Evolutionary conservation across 2,113 vertebrate species (phyloP).

Genomic region (Progne subis): DNA sequence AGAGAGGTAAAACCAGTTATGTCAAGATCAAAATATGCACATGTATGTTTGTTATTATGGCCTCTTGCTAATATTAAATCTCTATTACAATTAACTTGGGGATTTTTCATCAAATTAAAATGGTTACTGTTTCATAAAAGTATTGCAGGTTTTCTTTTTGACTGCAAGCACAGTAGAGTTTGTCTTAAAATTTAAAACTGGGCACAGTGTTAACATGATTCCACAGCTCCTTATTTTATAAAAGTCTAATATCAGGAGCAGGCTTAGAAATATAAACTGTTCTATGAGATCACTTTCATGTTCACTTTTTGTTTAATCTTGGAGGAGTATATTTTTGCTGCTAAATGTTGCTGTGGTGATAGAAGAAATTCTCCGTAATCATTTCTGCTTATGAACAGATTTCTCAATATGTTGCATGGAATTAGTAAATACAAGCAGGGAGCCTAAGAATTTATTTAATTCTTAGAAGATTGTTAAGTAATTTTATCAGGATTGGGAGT

Average conservation of each 20-base stretch:
- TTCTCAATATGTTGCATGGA: neutral
- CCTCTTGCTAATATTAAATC: neutral
- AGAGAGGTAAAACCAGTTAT: conserved; percentile 81
- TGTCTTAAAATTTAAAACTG: neutral
- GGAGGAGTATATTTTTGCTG: neutral
- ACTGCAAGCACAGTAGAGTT: neutral
- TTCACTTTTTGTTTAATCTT: neutral
- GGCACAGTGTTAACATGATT: neutral
- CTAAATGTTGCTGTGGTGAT: neutral
- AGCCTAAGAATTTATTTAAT: neutral
- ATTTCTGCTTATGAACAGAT: neutral
- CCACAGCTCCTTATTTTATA: neutral
- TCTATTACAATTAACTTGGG: neutral
- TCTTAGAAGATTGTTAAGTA: neutral
- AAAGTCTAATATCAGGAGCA: neutral
- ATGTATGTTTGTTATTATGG: neutral
- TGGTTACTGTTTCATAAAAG: neutral
- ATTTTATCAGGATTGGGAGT: neutral
- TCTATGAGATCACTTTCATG: neutral
- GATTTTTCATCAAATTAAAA: neutral
- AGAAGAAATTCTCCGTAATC: neutral
- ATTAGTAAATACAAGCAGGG: neutral
- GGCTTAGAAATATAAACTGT: neutral
- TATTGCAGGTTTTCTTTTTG: neutral
- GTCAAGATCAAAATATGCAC: neutral